Conservation (phyloP, 2,888 invertebrate genomes). For the Scrobipalpa costella region DNA sequence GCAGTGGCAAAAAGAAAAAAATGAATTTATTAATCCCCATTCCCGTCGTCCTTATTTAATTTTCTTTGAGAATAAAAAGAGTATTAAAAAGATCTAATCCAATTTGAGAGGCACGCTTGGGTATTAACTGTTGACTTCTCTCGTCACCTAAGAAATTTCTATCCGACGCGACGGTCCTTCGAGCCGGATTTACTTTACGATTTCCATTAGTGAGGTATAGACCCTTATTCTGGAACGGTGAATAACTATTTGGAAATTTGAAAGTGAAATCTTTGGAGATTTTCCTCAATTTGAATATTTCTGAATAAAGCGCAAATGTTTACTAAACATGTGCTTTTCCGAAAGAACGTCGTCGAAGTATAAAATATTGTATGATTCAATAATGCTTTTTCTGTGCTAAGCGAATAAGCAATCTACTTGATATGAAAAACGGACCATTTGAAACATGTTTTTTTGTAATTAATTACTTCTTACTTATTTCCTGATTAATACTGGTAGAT, state of each 20-base stretch:
- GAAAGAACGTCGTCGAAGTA: too few relatives aligned
- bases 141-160: slow-evolving; percentile 49
- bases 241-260: not conserved
- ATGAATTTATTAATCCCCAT: slow-evolving; percentile 8
- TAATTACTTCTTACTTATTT: too few relatives aligned
- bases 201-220: slow-evolving; percentile 48
- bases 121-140: slow-evolving; percentile 37
- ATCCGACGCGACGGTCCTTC: slow-evolving; percentile 41
- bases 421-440: too few relatives aligned
- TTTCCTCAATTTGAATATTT: too few relatives aligned
- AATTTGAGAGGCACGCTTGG: slow-evolving; percentile 34
- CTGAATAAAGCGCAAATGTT: too few relatives aligned
- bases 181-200: slow-evolving; percentile 58
- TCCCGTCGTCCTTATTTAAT: slow-evolving; percentile 26
- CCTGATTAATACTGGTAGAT: too few relatives aligned
- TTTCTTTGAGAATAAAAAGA: slow-evolving; percentile 26
- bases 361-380: too few relatives aligned
- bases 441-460: too few relatives aligned
- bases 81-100: slow-evolving; percentile 38
- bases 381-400: too few relatives aligned
- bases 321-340: too few relatives aligned
- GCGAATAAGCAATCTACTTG: too few relatives aligned
- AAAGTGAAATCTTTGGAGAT: too few relatives aligned
- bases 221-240: not conserved
- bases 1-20: not conserved